Conservation (phyloP, 2,113 vertebrate genomes). For the Nycticryphes semicollaris region DNA sequence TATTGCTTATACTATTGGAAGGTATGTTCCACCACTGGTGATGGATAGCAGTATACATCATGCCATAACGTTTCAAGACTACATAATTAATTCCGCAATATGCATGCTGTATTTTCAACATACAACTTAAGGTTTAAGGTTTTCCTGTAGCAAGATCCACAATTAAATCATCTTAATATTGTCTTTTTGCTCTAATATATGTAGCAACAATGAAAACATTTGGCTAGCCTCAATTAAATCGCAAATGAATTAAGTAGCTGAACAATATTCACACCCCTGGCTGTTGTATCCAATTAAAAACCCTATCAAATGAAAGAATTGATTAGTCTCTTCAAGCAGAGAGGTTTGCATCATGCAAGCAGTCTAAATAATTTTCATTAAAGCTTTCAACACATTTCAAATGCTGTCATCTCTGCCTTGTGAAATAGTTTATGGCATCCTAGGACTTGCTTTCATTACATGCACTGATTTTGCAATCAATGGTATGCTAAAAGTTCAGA, state of each 20-base stretch:
- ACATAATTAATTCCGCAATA: conserved; percentile 36
- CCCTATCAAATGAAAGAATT: conserved; percentile 71
- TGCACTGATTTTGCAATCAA: conserved; percentile 61
- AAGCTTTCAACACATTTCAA: conserved; percentile 63
- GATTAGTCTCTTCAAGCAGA: conserved; percentile 72
- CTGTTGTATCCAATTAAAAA: conserved; percentile 78
- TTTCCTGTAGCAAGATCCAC: conserved; percentile 41
- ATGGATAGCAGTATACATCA: conserved; percentile 1
- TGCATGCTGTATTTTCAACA: conserved; percentile 8
- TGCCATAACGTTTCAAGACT: background rate
- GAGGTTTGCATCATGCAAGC: conserved; percentile 62
- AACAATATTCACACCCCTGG: conserved; percentile 67
- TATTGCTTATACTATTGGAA: conserved; percentile 27
- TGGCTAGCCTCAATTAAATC: conserved; percentile 65
- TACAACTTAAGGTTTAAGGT: conserved; percentile 12
- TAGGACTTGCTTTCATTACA: conserved; percentile 43
- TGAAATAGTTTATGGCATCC: conserved; percentile 58
- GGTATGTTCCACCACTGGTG: conserved; percentile 8
- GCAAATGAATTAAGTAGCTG: conserved; percentile 44
- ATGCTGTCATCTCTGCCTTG: conserved; percentile 52
- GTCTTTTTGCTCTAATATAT: conserved; percentile 54
- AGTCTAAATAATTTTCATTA: conserved; percentile 75
- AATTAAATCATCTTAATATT: conserved; percentile 56
- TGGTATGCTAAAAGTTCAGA: conserved; percentile 39
- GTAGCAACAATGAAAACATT: conserved; percentile 62